Evolutionary conservation across 2,888 invertebrate genomes (phyloP), one percentile per base, ranked within the genome.

Genomic region (Chalcosyrphus nemorum): DNA sequence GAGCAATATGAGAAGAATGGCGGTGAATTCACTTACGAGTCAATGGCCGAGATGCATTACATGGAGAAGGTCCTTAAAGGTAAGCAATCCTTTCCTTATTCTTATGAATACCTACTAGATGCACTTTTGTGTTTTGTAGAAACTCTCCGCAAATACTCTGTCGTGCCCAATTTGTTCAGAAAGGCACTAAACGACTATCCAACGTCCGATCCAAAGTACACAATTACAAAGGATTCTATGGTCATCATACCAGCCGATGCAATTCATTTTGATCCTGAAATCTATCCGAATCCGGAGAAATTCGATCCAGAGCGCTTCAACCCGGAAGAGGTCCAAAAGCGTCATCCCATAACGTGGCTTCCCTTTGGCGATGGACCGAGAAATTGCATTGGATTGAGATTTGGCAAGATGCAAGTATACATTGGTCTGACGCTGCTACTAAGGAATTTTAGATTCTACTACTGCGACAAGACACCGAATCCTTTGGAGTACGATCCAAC

Each of bases 261-360:
- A 3, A 92, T 94, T 86, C 94, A 94, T 66, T 92, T 92, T 89
- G 94, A 94, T 86, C 89, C 91, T 0, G 85, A 89, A 6, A 87
- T 91, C 13, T 93, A 91, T 81, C 90, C 91, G 0, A 91, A 95
- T 1, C 95, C 95, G 0, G 92, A 93, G 2, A 92, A 90, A 21
- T 95, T 94, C 72, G 92, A 93, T 70, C 94, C 94, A 0, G 92
- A 93, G 15, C 91, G 94, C 84, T 94, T 94, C 88, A 89, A 91
- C 0, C 89, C 92, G 0, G 93, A 93, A 81, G 93, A 92, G 43
- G 93, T 93, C 63, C 89, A 91, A 0, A 91, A 91, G 7, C 89
- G 93, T 59, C 93, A 93, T 81, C 82, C 88, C 0, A 87, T 86
- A 17, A 85, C 89, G 0, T 90, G 88, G 80, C 74, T 91, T 9